phyloP scores from a whole-genome alignment of 2,888 invertebrate genomes.

The Nebria salina region DNA sequence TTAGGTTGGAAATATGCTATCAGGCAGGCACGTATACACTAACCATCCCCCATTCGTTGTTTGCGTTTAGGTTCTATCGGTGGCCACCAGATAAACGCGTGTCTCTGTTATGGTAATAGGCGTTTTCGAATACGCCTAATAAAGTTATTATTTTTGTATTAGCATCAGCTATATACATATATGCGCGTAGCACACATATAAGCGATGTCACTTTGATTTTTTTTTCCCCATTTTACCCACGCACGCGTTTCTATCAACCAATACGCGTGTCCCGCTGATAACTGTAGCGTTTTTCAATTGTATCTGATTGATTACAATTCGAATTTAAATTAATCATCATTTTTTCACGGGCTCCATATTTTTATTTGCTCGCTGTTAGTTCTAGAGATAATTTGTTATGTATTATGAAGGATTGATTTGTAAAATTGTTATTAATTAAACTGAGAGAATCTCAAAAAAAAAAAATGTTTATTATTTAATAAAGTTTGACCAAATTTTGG shows the following conservation, averaged over 20 bases:
- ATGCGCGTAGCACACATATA: slow-evolving; percentile 32
- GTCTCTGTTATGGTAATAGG: slow-evolving; percentile 48
- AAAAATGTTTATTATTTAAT: no score
- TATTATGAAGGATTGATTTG: slow-evolving; percentile 11
- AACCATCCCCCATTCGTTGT: slow-evolving; percentile 18
- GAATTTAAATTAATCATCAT: no score
- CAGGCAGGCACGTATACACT: slow-evolving; percentile 3
- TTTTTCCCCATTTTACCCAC: slow-evolving; percentile 27
- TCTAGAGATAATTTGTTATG: slow-evolving; percentile 17
- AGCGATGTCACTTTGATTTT: slow-evolving; percentile 50
- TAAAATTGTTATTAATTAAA: slow-evolving; percentile 26
- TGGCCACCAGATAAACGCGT: slow-evolving; percentile 54
- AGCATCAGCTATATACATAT: slow-evolving; percentile 23
- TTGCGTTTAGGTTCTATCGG: slow-evolving; percentile 52
- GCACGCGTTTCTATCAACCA: not conserved
- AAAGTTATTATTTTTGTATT: slow-evolving; percentile 55
- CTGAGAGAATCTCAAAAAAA: no score
- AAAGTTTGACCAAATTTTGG: no score
- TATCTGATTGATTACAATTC: no score
- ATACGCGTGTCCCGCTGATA: slow-evolving; percentile 11
- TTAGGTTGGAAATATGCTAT: slow-evolving; percentile 13
- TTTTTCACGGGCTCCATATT: no score
- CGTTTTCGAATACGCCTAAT: slow-evolving; percentile 53
- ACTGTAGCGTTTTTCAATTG: no score
- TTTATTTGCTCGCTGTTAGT: no score